Percentiles rank a stretch among this genome's conserved stretches.
These are phyloP conservation scores for Lasioglossum marginatum DNA, from an alignment of 2,888 invertebrate species.

Conservation along the genomic window DNA sequence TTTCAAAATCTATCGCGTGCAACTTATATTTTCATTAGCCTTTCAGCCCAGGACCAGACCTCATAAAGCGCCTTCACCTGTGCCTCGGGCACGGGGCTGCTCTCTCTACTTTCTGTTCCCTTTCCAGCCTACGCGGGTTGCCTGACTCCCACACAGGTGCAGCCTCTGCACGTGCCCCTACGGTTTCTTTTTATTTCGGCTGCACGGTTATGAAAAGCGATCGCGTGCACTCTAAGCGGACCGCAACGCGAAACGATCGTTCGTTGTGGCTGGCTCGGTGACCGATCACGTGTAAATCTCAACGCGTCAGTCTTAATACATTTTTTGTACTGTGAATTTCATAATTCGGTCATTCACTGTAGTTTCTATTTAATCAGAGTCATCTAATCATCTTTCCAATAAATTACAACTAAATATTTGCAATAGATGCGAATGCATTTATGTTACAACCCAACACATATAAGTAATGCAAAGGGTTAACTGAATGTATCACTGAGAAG, in stretches of 20 bases:
- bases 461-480: no score
- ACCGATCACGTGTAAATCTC: not conserved
- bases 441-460: not conserved
- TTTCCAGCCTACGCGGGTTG: conserved; percentile 10
- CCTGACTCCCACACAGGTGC: conserved; percentile 41
- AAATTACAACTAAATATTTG: not conserved
- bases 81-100: conserved; percentile 65
- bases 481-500: not conserved
- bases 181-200: conserved; percentile 21
- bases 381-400: not conserved
- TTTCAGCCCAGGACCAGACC: conserved; percentile 71
- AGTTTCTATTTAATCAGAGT: not conserved
- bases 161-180: conserved; percentile 33
- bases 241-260: not conserved
- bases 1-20: conserved; percentile 72
- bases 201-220: conserved; percentile 34
- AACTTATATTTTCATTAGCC: conserved; percentile 84
- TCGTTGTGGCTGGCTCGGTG: no score
- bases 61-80: conserved; percentile 78
- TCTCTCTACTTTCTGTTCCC: not conserved
- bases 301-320: not conserved
- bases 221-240: conserved; percentile 19
- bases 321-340: not conserved
- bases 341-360: not conserved
- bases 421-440: not conserved